phyloP scores from a whole-genome alignment of 2,797 vertebrate genomes.

The Artibeus jamaicensis region DNA sequence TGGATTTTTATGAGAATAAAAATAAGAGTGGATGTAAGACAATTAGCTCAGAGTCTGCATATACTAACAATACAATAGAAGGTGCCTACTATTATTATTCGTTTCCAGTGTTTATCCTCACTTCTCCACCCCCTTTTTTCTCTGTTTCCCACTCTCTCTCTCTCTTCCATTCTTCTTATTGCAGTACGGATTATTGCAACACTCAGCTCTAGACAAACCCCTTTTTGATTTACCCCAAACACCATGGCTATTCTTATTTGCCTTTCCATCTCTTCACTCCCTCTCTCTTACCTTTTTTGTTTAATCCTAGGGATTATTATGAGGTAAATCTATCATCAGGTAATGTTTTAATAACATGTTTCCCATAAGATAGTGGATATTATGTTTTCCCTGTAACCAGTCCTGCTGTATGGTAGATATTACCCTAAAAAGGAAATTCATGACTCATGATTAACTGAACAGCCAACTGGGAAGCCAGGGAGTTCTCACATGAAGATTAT shows the following conservation, averaged over 20 bases:
- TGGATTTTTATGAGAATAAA: background rate
- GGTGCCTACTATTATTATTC: background rate
- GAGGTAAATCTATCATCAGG: conserved; percentile 70
- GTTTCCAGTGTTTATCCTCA: background rate
- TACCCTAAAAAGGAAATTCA: conserved; percentile 69
- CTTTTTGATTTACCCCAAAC: background rate
- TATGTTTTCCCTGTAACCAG: conserved; percentile 53
- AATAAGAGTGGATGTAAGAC: background rate
- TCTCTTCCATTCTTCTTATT: background rate
- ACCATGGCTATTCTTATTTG: background rate
- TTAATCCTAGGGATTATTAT: conserved; percentile 67
- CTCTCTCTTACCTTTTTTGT: conserved; percentile 49
- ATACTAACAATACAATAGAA: background rate
- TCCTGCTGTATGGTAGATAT: conserved; percentile 49
- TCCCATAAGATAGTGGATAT: conserved; percentile 69
- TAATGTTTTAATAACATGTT: conserved; percentile 74
- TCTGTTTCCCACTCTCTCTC: background rate
- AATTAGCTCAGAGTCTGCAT: background rate
- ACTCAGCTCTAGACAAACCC: background rate
- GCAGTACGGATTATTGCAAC: background rate
- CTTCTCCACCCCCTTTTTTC: background rate
- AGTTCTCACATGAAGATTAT: conserved; percentile 66
- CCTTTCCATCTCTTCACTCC: background rate
- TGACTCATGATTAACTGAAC: conserved; percentile 57
- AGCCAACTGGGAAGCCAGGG: conserved; percentile 53